A percentile compares a stretch with the other conserved stretches of the same genome.
These are phyloP conservation scores for Rhea americana DNA, from an alignment of 2,113 vertebrate genomes.

Conservation along the genomic window DNA sequence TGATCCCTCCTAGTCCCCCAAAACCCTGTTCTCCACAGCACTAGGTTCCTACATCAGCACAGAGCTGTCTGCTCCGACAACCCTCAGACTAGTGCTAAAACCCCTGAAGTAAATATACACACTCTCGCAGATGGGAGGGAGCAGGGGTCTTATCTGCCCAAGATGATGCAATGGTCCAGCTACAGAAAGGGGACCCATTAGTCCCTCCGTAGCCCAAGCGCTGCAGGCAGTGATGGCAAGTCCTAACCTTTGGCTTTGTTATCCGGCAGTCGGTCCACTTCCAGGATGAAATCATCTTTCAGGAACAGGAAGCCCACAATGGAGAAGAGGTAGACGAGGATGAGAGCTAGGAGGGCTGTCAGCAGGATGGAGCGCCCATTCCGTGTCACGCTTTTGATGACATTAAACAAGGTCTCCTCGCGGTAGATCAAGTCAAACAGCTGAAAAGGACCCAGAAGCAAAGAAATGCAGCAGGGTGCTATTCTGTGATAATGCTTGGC, in stretches of 20 bases:
- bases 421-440: slow-evolving; percentile 98
- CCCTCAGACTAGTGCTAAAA: neutral
- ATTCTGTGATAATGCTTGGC: neutral
- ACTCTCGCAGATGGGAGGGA: rapidly evolving
- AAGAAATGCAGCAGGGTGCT: neutral
- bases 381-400: slow-evolving; percentile 96
- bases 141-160: neutral
- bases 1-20: neutral
- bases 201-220: neutral
- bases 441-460: slow-evolving; percentile 68
- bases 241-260: slow-evolving; percentile 74
- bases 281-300: slow-evolving; percentile 96
- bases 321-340: slow-evolving; percentile 99
- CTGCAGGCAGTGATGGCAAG: rapidly evolving
- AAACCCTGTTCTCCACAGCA: neutral
- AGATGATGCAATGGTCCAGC: neutral
- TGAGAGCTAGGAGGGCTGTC: slow-evolving; percentile 94
- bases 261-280: slow-evolving; percentile 87
- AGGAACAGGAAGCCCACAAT: slow-evolving; percentile 97
- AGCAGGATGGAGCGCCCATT: slow-evolving; percentile 97
- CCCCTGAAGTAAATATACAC: rapidly evolving
- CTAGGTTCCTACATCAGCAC: rapidly evolving
- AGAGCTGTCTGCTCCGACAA: neutral
- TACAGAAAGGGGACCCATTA: rapidly evolving
- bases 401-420: slow-evolving; percentile 96